Conservation (phyloP, 2,113 vertebrate genomes). For the Osmerus eperlanus region DNA sequence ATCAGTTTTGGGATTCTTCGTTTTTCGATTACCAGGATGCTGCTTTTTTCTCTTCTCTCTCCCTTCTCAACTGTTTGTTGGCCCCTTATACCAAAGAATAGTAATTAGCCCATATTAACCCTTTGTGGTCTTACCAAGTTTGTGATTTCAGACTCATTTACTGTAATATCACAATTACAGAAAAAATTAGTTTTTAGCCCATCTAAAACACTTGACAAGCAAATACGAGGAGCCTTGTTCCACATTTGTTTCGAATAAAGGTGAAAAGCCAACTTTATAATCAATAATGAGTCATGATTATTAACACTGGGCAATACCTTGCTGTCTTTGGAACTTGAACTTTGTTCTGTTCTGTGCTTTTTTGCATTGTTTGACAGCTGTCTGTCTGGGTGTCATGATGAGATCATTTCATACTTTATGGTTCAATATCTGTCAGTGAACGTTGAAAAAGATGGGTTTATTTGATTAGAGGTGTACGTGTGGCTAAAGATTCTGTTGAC, state of each 20-base stretch:
- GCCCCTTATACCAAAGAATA: no score
- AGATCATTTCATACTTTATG: slow-evolving; percentile 9
- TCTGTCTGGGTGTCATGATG: slow-evolving; percentile 9
- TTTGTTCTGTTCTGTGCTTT: slow-evolving; percentile 44
- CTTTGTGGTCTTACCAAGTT: no score
- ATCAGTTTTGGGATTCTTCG: no score
- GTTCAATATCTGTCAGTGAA: background rate
- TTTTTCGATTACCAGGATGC: no score
- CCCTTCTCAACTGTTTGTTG: no score
- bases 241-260: background rate
- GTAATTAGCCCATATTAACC: no score
- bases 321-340: slow-evolving; percentile 31
- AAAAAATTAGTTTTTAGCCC: no score
- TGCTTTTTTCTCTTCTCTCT: no score
- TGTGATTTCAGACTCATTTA: no score
- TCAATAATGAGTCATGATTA: background rate
- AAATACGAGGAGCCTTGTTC: background rate
- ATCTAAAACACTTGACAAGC: background rate
- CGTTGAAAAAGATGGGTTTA: background rate
- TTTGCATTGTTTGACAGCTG: background rate
- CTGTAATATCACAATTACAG: no score
- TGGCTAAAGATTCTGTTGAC: background rate
- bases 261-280: background rate
- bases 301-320: background rate
- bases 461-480: background rate